These are phyloP conservation scores for Prinia subflava DNA, from an alignment of 2,113 vertebrate genomes.

Conservation along the genomic window DNA sequence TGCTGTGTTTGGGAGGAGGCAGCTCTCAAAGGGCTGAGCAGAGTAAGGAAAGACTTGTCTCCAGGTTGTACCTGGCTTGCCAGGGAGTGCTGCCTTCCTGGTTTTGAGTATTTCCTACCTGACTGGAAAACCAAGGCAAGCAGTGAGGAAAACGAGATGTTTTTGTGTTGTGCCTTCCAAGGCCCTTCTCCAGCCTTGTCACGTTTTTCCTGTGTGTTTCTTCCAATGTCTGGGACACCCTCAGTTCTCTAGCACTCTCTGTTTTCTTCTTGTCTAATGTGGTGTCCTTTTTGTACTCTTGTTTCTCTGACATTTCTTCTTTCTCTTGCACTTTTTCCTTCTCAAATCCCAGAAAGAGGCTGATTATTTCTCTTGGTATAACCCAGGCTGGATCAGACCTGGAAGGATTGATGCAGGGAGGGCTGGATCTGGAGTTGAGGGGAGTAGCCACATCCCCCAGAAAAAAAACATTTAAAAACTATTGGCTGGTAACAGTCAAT, in stretches of 20 bases:
- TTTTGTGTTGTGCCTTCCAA: not conserved
- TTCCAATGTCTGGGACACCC: not conserved
- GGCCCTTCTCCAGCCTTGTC: not conserved
- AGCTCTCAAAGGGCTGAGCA: not conserved
- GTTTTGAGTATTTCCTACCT: not conserved
- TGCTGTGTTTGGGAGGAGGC: not conserved
- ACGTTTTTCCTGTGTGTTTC: not conserved
- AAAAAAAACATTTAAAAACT: not conserved
- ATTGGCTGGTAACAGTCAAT: not conserved
- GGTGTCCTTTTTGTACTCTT: not conserved
- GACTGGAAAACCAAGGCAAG: not conserved
- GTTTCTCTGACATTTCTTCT: not conserved
- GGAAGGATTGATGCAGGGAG: not conserved
- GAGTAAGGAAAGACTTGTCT: not conserved
- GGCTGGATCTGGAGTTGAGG: accelerated
- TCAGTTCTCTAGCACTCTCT: not conserved
- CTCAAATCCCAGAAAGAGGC: not conserved
- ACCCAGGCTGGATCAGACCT: not conserved
- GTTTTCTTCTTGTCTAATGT: not conserved
- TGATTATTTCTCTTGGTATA: not conserved
- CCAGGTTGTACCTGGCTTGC: not conserved
- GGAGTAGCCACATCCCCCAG: not conserved
- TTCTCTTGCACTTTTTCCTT: not conserved
- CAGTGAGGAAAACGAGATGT: not conserved
- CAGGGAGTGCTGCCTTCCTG: not conserved